Conservation (phyloP, 30 jellyfish, hydroid and myxozoan genomes). For the Hydractinia echinata region DNA sequence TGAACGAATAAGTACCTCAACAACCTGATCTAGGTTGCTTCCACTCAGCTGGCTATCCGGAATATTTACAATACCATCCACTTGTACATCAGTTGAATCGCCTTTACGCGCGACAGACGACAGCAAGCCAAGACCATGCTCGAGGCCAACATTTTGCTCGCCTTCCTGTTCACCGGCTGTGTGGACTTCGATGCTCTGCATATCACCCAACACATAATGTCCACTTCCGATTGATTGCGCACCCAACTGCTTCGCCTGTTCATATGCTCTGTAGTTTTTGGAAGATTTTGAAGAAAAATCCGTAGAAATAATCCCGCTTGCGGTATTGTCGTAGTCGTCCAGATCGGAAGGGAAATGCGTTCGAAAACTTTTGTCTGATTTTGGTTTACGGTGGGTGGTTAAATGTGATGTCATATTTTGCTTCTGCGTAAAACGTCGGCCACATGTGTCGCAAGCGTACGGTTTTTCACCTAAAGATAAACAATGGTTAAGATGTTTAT, state of each 20-base stretch:
- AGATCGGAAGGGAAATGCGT: constrained; percentile 44
- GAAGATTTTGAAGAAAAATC: constrained; percentile 23
- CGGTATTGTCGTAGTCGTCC: constrained; percentile 39
- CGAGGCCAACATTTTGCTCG: constrained; percentile 36
- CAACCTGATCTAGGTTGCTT: constrained; percentile 82
- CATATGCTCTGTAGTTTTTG: constrained; percentile 37
- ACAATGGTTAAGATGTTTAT: background rate
- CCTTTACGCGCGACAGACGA: constrained; percentile 99
- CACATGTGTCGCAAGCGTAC: constrained; percentile 92
- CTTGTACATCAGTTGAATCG: constrained; percentile 79
- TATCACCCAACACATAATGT: constrained; percentile 49
- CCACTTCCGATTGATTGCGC: constrained; percentile 38
- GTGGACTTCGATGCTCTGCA: constrained; percentile 44
- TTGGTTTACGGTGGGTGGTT: constrained; percentile 98
- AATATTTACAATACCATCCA: constrained; percentile 87
- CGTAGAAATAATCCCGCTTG: constrained; percentile 31
- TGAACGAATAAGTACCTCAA: constrained; percentile 93
- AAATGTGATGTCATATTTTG: constrained; percentile 99
- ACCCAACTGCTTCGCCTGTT: constrained; percentile 44
- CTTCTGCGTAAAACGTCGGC: constrained; percentile 96
- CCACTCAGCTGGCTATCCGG: constrained; percentile 50
- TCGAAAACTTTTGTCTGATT: constrained; percentile 65
- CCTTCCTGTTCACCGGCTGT: constrained; percentile 26
- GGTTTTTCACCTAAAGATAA: constrained; percentile 77
- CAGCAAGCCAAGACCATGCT: constrained; percentile 91